Evolutionary conservation across 2,113 vertebrate species (phyloP), one percentile per base, ranked within the genome.

Genomic region (Numida meleagris): DNA sequence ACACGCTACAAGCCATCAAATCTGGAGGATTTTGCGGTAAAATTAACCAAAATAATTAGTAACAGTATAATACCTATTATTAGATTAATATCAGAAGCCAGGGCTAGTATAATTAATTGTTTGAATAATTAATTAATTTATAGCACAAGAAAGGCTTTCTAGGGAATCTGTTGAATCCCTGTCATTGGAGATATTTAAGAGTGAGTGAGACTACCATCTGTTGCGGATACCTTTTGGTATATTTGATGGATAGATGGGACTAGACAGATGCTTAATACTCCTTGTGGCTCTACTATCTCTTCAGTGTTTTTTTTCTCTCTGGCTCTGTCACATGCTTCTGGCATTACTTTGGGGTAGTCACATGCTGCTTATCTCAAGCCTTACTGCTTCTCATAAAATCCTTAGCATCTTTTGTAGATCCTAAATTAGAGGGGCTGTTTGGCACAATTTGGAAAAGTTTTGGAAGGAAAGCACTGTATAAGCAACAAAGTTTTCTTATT

Each of bases 401-500:
- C 20, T 88, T 48, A 66, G 33, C 25, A 25, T 75, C 62, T 34
- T 57, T 58, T 24, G 62, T 45, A 38, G 9, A 9, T 55, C 27
- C 43, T 62, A 65, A 90, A 79, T 82, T 25, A 77, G 31, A 92
- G 6, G 5, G 34, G 34, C 19, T 58, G 34, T 5, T 46, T 84
- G 50, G 5, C 21, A 62, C 15, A 46, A 6, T 82, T 92, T 38
- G 58, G 46, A 85, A 85, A 59, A 34, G 8, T 70, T 91, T 92
- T 66, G 27, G 33, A 77, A 29, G 40, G 14, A 88, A 95, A 91
- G 62, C 31, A 73, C 63, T 67, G 51, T 51, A 40, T 77, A 94
- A 94, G 79, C n/a, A 65, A 94, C 23, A 72, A 95, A 86, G 55
- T 90, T 95, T 94, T 91, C 53, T 67, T 46, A 88, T 81, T 94